Percentiles rank a stretch among this genome's conserved stretches.
These are phyloP conservation scores for Phalacrocorax pelagicus DNA, from an alignment of 2,113 vertebrate genomes.

Conservation along the genomic window DNA sequence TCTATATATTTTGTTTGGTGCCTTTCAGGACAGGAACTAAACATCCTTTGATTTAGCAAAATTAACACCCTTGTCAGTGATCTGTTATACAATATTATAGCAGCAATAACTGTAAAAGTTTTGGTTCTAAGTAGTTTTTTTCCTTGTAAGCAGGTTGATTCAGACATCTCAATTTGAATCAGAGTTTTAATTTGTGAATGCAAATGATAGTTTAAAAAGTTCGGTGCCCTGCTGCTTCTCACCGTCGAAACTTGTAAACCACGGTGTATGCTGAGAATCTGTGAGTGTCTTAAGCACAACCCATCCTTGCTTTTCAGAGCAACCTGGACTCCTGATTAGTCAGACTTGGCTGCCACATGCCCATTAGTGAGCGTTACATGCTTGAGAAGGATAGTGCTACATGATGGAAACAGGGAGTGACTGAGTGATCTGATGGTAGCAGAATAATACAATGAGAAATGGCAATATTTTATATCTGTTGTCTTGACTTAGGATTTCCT, in stretches of 20 bases:
- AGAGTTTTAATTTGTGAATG: slow-evolving; percentile 1
- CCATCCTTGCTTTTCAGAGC: neutral
- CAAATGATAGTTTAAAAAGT: neutral
- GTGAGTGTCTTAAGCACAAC: neutral
- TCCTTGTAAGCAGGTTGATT: neutral
- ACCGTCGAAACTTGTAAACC: neutral
- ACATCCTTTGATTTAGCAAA: slow-evolving; percentile 1
- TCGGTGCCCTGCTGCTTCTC: neutral
- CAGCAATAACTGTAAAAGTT: neutral
- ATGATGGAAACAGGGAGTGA: neutral
- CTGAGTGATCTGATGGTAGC: rapidly evolving
- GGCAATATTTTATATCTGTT: neutral
- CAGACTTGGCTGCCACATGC: neutral
- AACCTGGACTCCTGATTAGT: neutral
- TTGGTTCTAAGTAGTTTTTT: neutral
- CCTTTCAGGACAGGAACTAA: neutral
- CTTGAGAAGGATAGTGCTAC: neutral
- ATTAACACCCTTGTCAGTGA: neutral
- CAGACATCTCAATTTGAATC: neutral
- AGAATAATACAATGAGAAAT: neutral
- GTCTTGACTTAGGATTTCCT: neutral
- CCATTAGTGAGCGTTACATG: neutral
- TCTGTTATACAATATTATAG: neutral
- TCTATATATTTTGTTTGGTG: neutral
- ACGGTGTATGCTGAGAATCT: neutral